A percentile compares a stretch with the other conserved stretches of the same genome.
Evolutionary conservation across 2,797 vertebrate genomes (phyloP).

Genomic region (Neosilurus mollespiculum): DNA sequence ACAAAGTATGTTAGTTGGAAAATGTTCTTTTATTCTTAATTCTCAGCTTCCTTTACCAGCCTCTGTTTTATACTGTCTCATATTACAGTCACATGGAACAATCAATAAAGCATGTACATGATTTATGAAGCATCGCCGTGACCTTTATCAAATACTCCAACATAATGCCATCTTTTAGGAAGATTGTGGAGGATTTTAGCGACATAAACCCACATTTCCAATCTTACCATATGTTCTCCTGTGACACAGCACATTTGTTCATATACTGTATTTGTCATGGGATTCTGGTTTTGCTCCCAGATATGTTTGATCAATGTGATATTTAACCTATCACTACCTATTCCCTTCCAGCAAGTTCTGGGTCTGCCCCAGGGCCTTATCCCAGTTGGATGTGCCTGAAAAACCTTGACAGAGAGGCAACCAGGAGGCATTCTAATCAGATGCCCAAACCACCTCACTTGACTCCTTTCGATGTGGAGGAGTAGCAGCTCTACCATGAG

Average conservation of each 20-base stretch:
- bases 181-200: slow-evolving; percentile 1
- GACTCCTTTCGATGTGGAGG: no score
- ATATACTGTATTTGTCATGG: neutral
- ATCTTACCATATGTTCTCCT: neutral
- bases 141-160: slow-evolving; percentile 50
- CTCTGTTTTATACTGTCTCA: neutral
- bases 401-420: no score
- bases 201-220: neutral
- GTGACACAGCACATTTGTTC: neutral
- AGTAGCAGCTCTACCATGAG: no score
- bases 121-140: slow-evolving; percentile 46
- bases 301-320: neutral
- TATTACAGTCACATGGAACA: slow-evolving; percentile 18
- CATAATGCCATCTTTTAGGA: slow-evolving; percentile 58
- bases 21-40: neutral
- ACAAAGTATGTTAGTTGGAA: neutral
- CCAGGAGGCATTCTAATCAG: no score
- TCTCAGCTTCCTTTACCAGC: neutral
- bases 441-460: no score
- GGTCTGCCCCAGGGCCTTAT: no score
- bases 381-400: no score
- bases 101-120: slow-evolving; percentile 25
- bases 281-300: neutral
- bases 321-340: neutral
- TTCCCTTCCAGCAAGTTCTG: neutral